Base-by-base conservation (phyloP, 1,140 invertebrate genomes). In the Whitmania pigra region DNA sequence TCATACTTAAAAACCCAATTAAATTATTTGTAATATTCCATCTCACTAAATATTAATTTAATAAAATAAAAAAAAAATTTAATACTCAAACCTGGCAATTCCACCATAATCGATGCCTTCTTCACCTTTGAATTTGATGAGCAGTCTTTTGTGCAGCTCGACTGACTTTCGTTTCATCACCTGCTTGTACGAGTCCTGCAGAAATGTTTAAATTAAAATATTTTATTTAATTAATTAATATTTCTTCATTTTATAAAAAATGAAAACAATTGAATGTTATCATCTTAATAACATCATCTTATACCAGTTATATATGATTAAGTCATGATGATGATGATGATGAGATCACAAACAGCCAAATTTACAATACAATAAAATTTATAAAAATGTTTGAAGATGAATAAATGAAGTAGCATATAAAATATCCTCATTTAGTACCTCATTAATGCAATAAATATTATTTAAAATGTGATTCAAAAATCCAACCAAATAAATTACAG, bases 91-190 rank as follows among this genome's bases (percentile, higher is more conserved):
- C 82, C 82, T 86, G 0, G 94, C 93, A 27, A 97, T 90, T 0
- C 93, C 94, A 17, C 94, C 94, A 82, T 97, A 97, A 83, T 97
- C 94, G 7, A 97, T 82, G 0, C 94, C 94, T 82, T 98, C 94
- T 80, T 97, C 94, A 17, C 90, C 90, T 71, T 90, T 88, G 79
- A 98, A 97, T 82, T 97, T 97, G 0, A 98, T 93, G 88, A 97
- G 92, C 53, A 98, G 83, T 75, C 93, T 93, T 86, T 83, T 63
- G 18, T 63, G 29, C 22, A 97, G 87, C 79, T 97, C 94, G 84
- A 97, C 97, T 73, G 92, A 88, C 73, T 92, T 86, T 87, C 96
- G 90, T 83, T 97, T 97, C 91, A 97, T 94, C 75, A 97, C 90
- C 80, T 93, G 86, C 78, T 93, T 84, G 78, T 89, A 90, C 0